Conservation (phyloP, 2,797 vertebrate genomes). For the Scleropages formosus region DNA sequence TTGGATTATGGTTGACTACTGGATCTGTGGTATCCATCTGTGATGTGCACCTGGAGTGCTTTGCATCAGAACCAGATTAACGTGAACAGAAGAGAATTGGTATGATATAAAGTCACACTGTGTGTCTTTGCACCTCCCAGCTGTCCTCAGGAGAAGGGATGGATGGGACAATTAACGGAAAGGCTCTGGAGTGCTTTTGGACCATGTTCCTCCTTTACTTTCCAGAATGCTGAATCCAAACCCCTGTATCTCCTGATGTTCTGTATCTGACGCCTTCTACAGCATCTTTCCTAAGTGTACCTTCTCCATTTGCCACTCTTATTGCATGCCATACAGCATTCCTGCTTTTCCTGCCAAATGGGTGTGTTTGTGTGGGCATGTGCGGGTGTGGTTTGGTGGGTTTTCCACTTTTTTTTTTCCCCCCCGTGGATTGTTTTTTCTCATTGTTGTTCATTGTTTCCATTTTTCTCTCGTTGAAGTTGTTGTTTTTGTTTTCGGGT, state of each 20-base stretch:
- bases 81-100: too few species aligned
- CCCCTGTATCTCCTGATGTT: too few species aligned
- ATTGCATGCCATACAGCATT: conserved; percentile 39
- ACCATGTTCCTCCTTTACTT: too few species aligned
- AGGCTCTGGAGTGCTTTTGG: too few species aligned
- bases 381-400: conserved; percentile 21
- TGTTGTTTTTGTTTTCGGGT: conserved; percentile 56
- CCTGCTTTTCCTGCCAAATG: conserved; percentile 36
- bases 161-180: too few species aligned
- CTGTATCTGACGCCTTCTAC: background rate
- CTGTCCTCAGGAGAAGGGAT: too few species aligned
- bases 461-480: conserved; percentile 57
- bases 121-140: too few species aligned
- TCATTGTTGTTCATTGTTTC: conserved; percentile 45
- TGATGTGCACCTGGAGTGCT: background rate
- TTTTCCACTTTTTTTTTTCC: background rate
- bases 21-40: background rate
- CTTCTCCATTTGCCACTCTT: conserved; percentile 42
- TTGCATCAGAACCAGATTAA: too few species aligned
- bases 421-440: conserved; percentile 36
- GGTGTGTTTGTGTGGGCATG: conserved; percentile 25
- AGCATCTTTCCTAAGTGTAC: conserved; percentile 3
- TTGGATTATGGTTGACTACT: background rate
- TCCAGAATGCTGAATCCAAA: too few species aligned
- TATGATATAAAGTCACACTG: too few species aligned